Percentiles rank a stretch among this genome's conserved stretches.
Conservation (phyloP, 2,888 invertebrate genomes). For the Busseola fusca region DNA sequence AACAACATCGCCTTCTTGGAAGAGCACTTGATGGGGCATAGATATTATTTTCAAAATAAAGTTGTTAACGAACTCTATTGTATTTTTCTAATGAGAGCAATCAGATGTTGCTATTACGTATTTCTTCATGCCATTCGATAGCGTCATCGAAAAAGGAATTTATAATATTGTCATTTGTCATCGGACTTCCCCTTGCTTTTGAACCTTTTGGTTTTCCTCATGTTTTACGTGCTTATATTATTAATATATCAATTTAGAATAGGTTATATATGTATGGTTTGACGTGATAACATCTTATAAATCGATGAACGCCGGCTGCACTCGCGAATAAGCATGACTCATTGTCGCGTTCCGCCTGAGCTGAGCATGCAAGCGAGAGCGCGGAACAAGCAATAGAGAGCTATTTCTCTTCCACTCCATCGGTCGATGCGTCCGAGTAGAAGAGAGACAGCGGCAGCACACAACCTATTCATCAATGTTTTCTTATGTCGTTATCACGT, state of each 20-base stretch:
- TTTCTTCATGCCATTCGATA: slow-evolving; percentile 13
- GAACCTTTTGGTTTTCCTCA: slow-evolving; percentile 47
- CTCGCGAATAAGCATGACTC: no score
- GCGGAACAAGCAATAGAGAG: no score
- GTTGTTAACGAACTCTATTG: slow-evolving; percentile 5
- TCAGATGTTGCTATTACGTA: slow-evolving; percentile 32
- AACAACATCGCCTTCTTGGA: slow-evolving; percentile 7
- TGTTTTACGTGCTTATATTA: slow-evolving; percentile 19
- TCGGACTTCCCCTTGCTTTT: slow-evolving; percentile 51
- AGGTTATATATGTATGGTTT: no score
- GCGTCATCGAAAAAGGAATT: slow-evolving; percentile 48
- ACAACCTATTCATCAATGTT: no score
- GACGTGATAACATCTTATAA: no score
- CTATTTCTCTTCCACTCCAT: no score
- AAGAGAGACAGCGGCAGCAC: no score
- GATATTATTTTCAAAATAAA: not conserved
- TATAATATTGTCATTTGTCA: slow-evolving; percentile 40
- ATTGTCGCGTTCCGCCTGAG: no score
- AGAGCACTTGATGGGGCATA: not conserved
- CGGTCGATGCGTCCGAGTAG: no score
- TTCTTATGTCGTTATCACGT: no score
- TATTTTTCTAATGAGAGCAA: slow-evolving; percentile 11
- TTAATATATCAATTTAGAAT: not conserved
- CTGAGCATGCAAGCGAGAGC: no score
- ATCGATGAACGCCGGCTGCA: no score